Base-by-base conservation (phyloP, 2,888 invertebrate genomes). In the Cantharis rustica region DNA sequence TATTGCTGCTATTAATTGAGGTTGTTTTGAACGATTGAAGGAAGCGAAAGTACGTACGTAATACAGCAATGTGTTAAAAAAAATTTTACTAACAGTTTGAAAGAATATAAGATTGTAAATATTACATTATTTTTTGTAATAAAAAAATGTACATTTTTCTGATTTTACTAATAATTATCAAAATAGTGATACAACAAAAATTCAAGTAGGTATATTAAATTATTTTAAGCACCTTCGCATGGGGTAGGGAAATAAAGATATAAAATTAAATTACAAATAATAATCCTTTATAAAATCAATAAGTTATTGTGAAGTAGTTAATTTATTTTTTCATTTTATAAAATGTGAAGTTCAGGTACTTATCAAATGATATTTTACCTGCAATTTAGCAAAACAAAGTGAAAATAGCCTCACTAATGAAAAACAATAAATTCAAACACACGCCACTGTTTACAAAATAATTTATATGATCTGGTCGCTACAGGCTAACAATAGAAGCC, bases 381-480 rank as follows among this genome's bases (percentile, higher is more conserved):
- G 64, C 64, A 66, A 66, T n/a, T 64, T 16, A 23, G 17, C 20
- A 66, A 66, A 47, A 47, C 47, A 47, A 66, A 66, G 20, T 66
- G 64, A 66, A 66, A 66, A 66, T 66, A 17, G 17, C 16, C 68
- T 26, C 26, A 26, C 26, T 26, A 70, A 16, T 61, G 16, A 17
- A 61, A 70, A 20, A 70, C 61, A 70, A 70, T 61, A 70, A 70
- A 17, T 47, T 61, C 78, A 81, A 83, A 84, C 87, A 87, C 86
- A 87, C 87, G 87, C 86, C 87, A 86, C 87, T 87, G 87, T 87
- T 87, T 87, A 87, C 86, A 87, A 87, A 86, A 87, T 87, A 87
- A 87, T 88, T 87, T 88, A 87, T 88, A 86, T 85, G 87, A 87
- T 88, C 88, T 87, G 88, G 86, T 88, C 85, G 87, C 86, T 87